Evolutionary conservation across 1,140 invertebrate genomes (phyloP).

Genomic region (Drosophila funebris): DNA sequence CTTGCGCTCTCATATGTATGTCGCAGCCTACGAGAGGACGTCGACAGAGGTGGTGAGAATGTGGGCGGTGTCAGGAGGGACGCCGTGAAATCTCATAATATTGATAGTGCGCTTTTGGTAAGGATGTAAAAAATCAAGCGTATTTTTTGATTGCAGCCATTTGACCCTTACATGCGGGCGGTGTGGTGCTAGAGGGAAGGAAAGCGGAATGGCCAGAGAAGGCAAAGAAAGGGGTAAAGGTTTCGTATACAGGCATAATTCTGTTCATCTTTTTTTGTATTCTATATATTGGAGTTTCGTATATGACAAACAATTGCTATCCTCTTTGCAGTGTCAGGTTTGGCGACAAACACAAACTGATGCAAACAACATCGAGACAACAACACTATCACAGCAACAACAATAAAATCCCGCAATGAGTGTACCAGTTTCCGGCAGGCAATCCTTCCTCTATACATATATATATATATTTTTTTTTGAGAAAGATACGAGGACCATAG

Average conservation of each 20-base stretch:
- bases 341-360: slow-evolving; percentile 54
- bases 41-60: neutral
- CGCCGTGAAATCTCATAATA: slow-evolving; percentile 73
- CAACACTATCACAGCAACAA: slow-evolving; percentile 28
- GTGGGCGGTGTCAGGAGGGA: neutral
- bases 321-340: neutral
- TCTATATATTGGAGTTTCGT: slow-evolving; percentile 9
- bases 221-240: neutral
- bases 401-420: slow-evolving; percentile 36
- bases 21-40: slow-evolving; percentile 7
- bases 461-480: neutral
- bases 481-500: neutral
- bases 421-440: slow-evolving; percentile 38
- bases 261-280: slow-evolving; percentile 22
- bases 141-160: slow-evolving; percentile 64
- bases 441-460: slow-evolving; percentile 36
- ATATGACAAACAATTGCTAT: slow-evolving; percentile 41
- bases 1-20: slow-evolving; percentile 43
- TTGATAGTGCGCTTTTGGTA: slow-evolving; percentile 56
- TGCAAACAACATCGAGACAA: slow-evolving; percentile 17
- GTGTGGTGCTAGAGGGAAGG: neutral
- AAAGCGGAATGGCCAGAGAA: neutral
- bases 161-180: slow-evolving; percentile 35
- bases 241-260: slow-evolving; percentile 33
- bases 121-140: slow-evolving; percentile 57